Conservation (phyloP, 2,888 invertebrate genomes). For the Drosophila infuscata region DNA sequence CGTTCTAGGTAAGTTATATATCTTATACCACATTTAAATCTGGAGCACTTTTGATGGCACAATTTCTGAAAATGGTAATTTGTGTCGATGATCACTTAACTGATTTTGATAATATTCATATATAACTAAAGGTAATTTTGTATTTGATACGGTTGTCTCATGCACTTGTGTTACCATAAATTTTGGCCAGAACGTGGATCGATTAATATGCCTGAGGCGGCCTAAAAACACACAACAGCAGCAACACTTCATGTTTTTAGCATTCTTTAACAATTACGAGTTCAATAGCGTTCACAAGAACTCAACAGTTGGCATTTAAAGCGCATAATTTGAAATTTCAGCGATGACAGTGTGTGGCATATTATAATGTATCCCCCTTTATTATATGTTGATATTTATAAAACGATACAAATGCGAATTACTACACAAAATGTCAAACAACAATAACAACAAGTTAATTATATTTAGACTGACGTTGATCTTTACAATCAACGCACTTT, state of each 20-base stretch:
- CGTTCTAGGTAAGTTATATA: constrained; percentile 62
- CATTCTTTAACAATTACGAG: constrained; percentile 71
- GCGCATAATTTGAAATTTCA: constrained; percentile 58
- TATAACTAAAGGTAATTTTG: not conserved
- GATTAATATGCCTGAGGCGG: constrained; percentile 49
- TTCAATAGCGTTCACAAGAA: constrained; percentile 82
- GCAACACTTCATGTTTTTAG: constrained; percentile 32
- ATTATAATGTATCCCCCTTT: constrained; percentile 16
- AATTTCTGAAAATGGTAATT: constrained; percentile 25
- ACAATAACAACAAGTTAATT: constrained; percentile 59
- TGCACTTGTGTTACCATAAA: constrained; percentile 39
- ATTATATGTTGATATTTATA: constrained; percentile 42
- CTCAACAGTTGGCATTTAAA: constrained; percentile 69
- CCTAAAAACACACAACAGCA: constrained; percentile 17
- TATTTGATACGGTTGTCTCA: constrained; percentile 13
- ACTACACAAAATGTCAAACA: constrained; percentile 57
- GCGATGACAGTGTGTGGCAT: constrained; percentile 30
- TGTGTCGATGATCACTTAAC: not conserved
- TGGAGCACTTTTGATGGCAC: constrained; percentile 44
- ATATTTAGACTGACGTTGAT: constrained; percentile 59
- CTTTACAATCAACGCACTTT: constrained; percentile 74
- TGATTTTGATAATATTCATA: not conserved
- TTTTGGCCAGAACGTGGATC: constrained; percentile 42
- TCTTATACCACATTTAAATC: not conserved
- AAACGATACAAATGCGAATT: constrained; percentile 28